phyloP scores from a whole-genome alignment of 1,140 invertebrate genomes.

The Apis dorsata region DNA sequence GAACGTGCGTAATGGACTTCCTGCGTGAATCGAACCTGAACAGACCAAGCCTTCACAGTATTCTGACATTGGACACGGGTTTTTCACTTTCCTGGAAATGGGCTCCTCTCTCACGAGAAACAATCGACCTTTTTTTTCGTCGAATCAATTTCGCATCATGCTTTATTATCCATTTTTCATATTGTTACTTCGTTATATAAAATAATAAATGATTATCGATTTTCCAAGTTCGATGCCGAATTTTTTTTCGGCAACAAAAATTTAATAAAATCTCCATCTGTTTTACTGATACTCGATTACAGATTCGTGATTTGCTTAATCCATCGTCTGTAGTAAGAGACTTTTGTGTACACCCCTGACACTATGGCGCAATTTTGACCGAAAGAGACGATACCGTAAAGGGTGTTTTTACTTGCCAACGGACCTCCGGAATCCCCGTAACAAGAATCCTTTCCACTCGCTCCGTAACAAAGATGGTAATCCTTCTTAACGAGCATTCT shows the following conservation, averaged over 20 bases:
- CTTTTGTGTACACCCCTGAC: conserved; percentile 61
- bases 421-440: conserved; percentile 68
- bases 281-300: not conserved
- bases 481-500: conserved; percentile 33
- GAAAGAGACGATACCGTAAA: conserved; percentile 69
- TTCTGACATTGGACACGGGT: conserved; percentile 67
- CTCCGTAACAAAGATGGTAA: conserved; percentile 65
- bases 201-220: no score
- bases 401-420: conserved; percentile 45
- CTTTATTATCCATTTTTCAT: no score
- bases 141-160: not conserved
- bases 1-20: conserved; percentile 73
- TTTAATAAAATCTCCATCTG: no score
- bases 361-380: conserved; percentile 49
- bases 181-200: no score
- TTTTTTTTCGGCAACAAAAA: no score
- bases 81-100: conserved; percentile 56
- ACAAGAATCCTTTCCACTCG: conserved; percentile 58
- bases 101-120: not conserved
- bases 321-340: conserved; percentile 59
- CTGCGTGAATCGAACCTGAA: conserved; percentile 74
- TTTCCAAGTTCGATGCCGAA: no score
- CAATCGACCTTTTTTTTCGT: not conserved
- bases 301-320: conserved; percentile 54
- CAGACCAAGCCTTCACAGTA: conserved; percentile 57